Conservation (phyloP, 2,113 vertebrate species). For the Oreotrochilus melanogaster region DNA sequence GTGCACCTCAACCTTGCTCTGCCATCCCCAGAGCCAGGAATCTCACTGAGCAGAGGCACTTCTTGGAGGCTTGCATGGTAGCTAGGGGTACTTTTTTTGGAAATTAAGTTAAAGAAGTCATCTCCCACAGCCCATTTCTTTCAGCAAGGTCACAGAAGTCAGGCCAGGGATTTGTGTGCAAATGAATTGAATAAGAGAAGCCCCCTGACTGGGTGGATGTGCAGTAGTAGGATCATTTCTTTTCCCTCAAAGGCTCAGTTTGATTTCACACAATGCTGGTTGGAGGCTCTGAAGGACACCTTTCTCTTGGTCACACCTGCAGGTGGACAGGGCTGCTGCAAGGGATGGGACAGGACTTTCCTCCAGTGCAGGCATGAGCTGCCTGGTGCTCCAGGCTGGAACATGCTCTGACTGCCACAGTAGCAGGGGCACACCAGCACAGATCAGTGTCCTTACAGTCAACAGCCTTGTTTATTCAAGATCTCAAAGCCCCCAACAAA, state of each 20-base stretch:
- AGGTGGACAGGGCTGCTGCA: background rate
- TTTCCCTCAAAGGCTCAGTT: background rate
- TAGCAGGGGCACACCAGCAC: background rate
- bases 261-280: background rate
- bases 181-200: background rate
- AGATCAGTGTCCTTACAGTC: background rate
- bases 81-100: background rate
- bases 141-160: background rate
- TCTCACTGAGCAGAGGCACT: background rate
- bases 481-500: background rate
- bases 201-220: background rate
- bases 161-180: background rate
- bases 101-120: background rate
- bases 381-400: background rate
- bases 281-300: background rate
- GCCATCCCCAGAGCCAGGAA: background rate
- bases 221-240: background rate
- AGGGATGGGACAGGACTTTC: background rate
- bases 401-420: background rate
- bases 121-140: background rate
- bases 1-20: rapidly evolving
- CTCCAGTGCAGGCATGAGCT: background rate
- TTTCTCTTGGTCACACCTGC: background rate
- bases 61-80: background rate
- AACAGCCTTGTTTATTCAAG: background rate